phyloP scores from a whole-genome alignment of 2,113 vertebrate species.

The Phylloscopus whistleri region DNA sequence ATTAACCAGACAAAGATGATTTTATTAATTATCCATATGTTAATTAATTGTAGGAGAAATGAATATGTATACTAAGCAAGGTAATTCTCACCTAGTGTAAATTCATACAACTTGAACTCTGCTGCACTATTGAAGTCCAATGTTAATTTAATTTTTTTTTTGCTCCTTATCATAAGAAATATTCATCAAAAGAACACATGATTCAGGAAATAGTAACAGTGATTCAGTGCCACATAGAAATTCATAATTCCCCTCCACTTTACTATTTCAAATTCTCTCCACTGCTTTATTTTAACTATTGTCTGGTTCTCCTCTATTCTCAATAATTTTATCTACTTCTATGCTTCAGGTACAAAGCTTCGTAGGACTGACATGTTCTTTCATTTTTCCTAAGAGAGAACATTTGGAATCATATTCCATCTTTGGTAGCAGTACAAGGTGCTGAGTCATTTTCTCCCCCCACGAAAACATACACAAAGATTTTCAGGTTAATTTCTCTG shows the following conservation, averaged over 20 bases:
- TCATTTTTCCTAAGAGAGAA: not conserved
- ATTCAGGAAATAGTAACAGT: not conserved
- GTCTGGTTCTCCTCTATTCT: not conserved
- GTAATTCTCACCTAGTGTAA: not conserved
- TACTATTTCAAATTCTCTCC: not conserved
- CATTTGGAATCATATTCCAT: not conserved
- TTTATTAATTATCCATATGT: not conserved
- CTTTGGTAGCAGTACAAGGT: not conserved
- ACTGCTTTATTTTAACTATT: not conserved
- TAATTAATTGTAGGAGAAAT: not conserved
- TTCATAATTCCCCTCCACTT: not conserved
- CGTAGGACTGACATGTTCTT: not conserved
- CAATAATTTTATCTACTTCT: not conserved
- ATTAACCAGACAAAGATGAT: not conserved
- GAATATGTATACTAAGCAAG: not conserved
- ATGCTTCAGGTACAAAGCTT: not conserved
- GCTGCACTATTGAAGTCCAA: not conserved
- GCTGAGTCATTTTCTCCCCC: not conserved
- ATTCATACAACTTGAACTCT: not conserved
- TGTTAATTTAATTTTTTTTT: not conserved
- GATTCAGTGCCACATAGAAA: not conserved
- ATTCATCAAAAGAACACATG: not conserved
- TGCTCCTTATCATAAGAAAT: not conserved
- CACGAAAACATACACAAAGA: fast-evolving
- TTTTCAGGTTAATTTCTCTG: not conserved